Percentiles rank a stretch among this genome's conserved stretches.
These are phyloP conservation scores for Pterobdella sp. DNA, from an alignment of 2,888 invertebrate species.

Conservation along the genomic window DNA sequence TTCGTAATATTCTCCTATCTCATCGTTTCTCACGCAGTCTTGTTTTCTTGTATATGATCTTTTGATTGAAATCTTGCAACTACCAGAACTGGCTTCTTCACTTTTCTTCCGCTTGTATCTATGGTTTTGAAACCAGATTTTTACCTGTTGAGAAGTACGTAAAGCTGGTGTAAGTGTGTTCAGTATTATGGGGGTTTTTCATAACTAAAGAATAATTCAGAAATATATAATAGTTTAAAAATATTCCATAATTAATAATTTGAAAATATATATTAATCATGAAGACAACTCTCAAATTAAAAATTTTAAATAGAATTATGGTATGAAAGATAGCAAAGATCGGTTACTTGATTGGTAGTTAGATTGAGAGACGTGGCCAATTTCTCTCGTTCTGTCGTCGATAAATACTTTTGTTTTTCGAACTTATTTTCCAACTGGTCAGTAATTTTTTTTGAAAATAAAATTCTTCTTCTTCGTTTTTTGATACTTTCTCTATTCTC, in stretches of 20 bases:
- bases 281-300: not conserved
- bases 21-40: too few relatives aligned
- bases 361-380: conserved; percentile 25
- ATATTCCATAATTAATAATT: not conserved
- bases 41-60: too few relatives aligned
- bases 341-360: conserved; percentile 21
- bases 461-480: conserved; percentile 6
- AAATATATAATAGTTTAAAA: not conserved
- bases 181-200: not conserved
- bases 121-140: conserved; percentile 29
- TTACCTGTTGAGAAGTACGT: conserved; percentile 5
- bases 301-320: not conserved
- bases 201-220: not conserved
- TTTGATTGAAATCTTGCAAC: too few relatives aligned
- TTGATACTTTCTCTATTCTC: not conserved
- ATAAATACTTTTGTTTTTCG: conserved; percentile 24
- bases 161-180: not conserved
- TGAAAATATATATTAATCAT: not conserved
- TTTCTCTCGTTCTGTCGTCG: conserved; percentile 17
- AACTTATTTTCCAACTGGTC: conserved; percentile 22
- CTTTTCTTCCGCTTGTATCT: conserved; percentile 26
- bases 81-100: too few relatives aligned
- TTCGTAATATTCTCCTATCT: too few relatives aligned
- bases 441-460: conserved; percentile 15
- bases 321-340: not conserved